A percentile compares a stretch with the other conserved stretches of the same genome.
These are phyloP conservation scores for Aspidiotus destructor DNA, from an alignment of 2,888 invertebrate species.

Conservation along the genomic window DNA sequence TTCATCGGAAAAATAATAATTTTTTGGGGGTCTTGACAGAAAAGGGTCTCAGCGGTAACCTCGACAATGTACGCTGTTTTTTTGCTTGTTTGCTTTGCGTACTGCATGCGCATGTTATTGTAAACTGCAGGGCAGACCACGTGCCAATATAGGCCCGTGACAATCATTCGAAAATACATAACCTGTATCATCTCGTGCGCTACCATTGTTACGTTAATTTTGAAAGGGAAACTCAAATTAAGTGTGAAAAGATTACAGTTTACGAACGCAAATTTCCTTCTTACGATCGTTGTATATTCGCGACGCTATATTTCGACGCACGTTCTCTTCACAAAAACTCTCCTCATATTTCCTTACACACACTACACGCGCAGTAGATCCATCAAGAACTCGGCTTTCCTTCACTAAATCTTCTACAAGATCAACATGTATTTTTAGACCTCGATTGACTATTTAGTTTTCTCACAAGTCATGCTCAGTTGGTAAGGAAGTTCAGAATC, in stretches of 20 bases:
- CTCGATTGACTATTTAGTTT: too few species aligned
- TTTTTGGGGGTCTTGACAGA: background rate
- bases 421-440: too few species aligned
- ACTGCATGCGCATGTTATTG: background rate
- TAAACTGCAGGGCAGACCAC: background rate
- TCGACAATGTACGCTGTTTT: background rate
- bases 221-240: conserved; percentile 3
- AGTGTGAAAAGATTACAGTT: background rate
- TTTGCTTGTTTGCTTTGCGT: background rate
- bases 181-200: background rate
- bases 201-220: conserved; percentile 4
- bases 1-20: background rate
- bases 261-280: too few species aligned
- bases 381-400: too few species aligned
- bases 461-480: too few species aligned
- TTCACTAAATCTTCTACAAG: too few species aligned
- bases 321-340: too few species aligned
- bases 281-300: too few species aligned
- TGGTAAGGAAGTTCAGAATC: too few species aligned
- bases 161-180: background rate
- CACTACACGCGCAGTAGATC: too few species aligned
- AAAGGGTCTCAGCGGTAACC: background rate
- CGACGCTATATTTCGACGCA: too few species aligned
- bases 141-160: background rate
- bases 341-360: too few species aligned